These are phyloP conservation scores for Mustelus asterias DNA, from an alignment of 2,113 vertebrate genomes.

Conservation along the genomic window DNA sequence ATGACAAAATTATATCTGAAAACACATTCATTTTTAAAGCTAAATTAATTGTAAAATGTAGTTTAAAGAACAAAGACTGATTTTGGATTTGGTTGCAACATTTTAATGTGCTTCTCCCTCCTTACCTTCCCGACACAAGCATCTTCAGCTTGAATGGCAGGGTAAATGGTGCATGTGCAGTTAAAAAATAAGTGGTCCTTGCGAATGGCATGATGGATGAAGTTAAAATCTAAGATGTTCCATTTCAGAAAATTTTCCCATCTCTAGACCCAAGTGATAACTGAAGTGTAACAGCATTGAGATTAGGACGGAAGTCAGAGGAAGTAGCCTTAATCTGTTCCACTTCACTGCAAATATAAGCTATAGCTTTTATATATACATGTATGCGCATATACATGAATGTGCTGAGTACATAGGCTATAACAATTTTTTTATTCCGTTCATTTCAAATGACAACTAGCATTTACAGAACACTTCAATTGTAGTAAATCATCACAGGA, in stretches of 20 bases:
- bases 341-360: not conserved
- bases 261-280: not conserved
- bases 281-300: not conserved
- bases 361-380: not conserved
- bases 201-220: not conserved
- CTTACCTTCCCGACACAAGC: not conserved
- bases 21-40: not conserved
- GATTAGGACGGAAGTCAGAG: not conserved
- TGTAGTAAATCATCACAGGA: too few species aligned
- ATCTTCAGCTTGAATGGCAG: not conserved
- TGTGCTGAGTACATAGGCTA: not conserved
- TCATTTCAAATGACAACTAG: not conserved
- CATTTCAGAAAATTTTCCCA: not conserved
- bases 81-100: not conserved
- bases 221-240: not conserved
- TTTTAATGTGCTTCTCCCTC: not conserved
- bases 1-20: conserved; percentile 6
- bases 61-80: not conserved
- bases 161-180: not conserved
- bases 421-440: not conserved
- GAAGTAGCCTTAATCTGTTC: not conserved
- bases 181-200: not conserved
- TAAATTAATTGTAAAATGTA: not conserved
- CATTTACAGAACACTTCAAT: not conserved
- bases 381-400: not conserved